Conservation (phyloP, 2,888 invertebrate genomes). For the Pediacus dermestoides region DNA sequence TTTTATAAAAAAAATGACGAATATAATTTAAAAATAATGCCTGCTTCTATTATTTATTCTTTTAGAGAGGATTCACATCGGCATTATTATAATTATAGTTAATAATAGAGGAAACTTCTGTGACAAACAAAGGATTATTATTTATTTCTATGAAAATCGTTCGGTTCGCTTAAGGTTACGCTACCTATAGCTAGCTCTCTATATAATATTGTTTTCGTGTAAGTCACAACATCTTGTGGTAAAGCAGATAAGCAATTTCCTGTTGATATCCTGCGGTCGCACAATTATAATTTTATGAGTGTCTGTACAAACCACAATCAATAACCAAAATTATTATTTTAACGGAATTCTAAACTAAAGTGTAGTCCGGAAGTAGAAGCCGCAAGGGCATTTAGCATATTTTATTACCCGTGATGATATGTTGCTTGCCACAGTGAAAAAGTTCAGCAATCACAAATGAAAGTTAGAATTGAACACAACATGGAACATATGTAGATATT, state of each 20-base stretch:
- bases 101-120: no score
- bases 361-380: constrained; percentile 16
- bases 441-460: constrained; percentile 1
- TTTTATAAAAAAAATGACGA: constrained; percentile 21
- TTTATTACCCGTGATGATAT: neutral
- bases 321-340: constrained; percentile 31
- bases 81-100: no score
- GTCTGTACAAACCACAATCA: constrained; percentile 33
- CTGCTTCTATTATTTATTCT: no score
- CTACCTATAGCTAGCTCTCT: no score
- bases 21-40: no score
- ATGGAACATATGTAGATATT: no score
- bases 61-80: no score
- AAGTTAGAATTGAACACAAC: no score
- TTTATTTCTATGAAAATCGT: no score
- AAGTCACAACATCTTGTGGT: neutral
- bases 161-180: no score
- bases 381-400: constrained; percentile 8
- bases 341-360: constrained; percentile 23
- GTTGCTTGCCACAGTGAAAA: neutral
- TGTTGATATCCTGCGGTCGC: constrained; percentile 33
- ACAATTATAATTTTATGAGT: constrained; percentile 31
- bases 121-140: no score
- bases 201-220: neutral
- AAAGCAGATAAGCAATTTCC: constrained; percentile 36